Evolutionary conservation across 2,888 invertebrate genomes (phyloP), one percentile per base, ranked within the genome.

Genomic region (Globia sparganii): DNA sequence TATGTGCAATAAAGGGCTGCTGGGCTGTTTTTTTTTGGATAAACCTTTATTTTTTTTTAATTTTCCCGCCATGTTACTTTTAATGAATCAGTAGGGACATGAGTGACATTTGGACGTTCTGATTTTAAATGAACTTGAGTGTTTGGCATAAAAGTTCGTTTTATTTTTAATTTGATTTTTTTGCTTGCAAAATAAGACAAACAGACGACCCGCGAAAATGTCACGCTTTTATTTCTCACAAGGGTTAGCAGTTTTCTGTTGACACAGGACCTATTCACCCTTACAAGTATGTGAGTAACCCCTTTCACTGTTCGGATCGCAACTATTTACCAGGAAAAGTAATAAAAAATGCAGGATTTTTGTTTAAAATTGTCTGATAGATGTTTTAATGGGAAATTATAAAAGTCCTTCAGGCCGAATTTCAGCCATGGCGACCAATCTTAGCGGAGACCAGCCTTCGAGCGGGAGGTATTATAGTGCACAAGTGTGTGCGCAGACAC

Each of bases 71-170:
- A 18, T 73, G 11, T 49, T 49, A 53, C 9, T 62, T 75, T 75
- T 21, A 74, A 74, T 65, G 25, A 75, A 37, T 58, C 76, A 43
- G 37, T 3, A 21, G 64, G 43, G 75, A 34, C 75, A 28, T 65
- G 75, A 75, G 53, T 64, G 46, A 56, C 53, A 21, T 58, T 72
- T 28, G 18, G 18, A 5, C n/a, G 49, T 61, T 74, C 53, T n/a
- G 18, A 40, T 31, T 74, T 61, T 61, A 61, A 75, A 61, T 59
- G 25, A 21, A 75, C 2, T 62, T 53, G 53, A 62, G 6, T 40
- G 53, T 75, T 75, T 53, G 40, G 37, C 73, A 21, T 72, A 34
- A 11, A 21, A 18, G 4, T 15, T 25, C 34, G 34, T 59, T 74
- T 74, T 72, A 21, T 73, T 72, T 72, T 58, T 34, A 15, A n/a